Evolutionary conservation across 2,113 vertebrate genomes (phyloP).

Genomic region (Diadophis punctatus): DNA sequence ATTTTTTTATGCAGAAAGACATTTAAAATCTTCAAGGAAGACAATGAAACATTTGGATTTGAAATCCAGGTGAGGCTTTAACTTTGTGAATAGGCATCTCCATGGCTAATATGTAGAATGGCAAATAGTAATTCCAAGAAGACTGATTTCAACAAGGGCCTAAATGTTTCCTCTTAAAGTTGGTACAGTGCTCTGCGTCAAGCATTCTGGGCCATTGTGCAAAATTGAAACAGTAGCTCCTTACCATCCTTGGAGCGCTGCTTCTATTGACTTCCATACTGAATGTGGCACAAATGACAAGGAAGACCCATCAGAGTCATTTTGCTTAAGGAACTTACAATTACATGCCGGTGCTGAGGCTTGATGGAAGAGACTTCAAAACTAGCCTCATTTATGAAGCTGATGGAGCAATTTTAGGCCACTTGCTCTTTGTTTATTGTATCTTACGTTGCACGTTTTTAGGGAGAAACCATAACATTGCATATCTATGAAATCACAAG

Average conservation of each 20-base stretch:
- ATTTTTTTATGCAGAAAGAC: constrained; percentile 57
- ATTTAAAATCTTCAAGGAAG: constrained; percentile 79
- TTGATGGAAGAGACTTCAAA: background rate
- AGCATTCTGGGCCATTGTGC: background rate
- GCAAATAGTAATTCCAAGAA: background rate
- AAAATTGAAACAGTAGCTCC: background rate
- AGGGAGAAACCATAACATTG: background rate
- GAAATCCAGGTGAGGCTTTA: constrained; percentile 87
- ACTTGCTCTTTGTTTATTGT: background rate
- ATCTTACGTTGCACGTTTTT: background rate
- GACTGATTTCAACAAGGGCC: background rate
- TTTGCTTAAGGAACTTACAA: background rate
- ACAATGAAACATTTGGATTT: constrained; percentile 91
- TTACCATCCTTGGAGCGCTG: background rate
- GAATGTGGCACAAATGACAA: background rate
- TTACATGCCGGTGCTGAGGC: background rate
- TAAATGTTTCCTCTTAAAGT: background rate
- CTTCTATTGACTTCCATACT: background rate
- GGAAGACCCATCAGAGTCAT: background rate
- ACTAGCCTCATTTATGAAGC: background rate
- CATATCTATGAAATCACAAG: background rate
- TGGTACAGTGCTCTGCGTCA: background rate
- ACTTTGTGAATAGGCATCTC: background rate
- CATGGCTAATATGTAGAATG: background rate
- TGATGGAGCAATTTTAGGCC: background rate